Percentiles rank a stretch among this genome's conserved stretches.
Evolutionary conservation across 2,113 vertebrate genomes (phyloP).

Genomic region (Chamaetylas fuelleborni): DNA sequence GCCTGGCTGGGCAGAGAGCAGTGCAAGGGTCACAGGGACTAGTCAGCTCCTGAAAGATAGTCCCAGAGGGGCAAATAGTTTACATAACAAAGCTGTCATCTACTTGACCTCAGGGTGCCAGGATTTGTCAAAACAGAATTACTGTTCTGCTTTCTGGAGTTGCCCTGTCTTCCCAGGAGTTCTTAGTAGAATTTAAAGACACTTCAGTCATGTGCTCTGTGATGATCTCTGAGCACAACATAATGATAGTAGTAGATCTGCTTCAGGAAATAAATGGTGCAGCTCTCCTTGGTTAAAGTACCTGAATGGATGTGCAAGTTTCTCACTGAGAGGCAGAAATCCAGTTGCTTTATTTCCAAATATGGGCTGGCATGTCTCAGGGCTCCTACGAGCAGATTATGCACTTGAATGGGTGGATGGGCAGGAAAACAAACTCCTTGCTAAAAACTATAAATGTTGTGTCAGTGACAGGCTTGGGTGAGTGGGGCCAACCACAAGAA

Average conservation of each 20-base stretch:
- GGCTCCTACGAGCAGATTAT: background rate
- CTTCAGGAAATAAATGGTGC: background rate
- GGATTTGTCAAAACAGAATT: background rate
- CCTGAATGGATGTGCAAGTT: background rate
- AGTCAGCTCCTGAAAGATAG: background rate
- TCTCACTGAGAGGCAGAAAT: background rate
- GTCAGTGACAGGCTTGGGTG: background rate
- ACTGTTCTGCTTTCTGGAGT: background rate
- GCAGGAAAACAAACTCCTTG: background rate
- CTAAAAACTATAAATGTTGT: background rate
- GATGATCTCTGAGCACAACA: background rate
- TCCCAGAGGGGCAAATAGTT: background rate
- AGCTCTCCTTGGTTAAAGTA: background rate
- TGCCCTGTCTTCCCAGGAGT: background rate
- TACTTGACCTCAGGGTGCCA: background rate
- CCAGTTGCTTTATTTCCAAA: constrained; percentile 40
- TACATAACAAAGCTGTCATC: background rate
- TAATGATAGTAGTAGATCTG: background rate
- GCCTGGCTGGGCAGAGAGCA: background rate
- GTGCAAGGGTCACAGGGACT: background rate
- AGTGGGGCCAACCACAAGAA: background rate
- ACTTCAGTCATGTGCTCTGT: background rate
- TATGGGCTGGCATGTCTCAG: constrained; percentile 30
- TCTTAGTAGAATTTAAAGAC: background rate
- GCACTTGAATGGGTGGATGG: background rate